Conservation (phyloP, 2,113 vertebrate species). For the Tragulus kanchil region DNA sequence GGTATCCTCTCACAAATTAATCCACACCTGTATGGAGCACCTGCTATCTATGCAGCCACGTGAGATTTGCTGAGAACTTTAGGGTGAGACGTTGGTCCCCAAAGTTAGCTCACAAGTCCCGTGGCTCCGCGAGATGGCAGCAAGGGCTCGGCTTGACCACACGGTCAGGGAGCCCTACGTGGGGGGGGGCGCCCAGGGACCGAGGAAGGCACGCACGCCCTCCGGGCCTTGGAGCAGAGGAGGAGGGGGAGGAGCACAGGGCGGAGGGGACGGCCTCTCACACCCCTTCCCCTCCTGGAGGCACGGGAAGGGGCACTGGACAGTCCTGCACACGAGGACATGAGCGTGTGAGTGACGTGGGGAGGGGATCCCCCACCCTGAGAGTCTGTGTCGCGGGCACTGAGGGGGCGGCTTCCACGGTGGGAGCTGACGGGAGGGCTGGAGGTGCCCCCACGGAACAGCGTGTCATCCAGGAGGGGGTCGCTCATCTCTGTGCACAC, state of each 20-base stretch:
- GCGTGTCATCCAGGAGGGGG: fast-evolving
- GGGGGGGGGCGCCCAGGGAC: not conserved
- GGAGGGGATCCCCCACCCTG: no score
- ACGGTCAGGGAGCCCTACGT: fast-evolving
- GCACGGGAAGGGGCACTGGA: fast-evolving
- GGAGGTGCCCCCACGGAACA: fast-evolving
- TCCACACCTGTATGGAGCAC: not conserved
- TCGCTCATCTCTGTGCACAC: fast-evolving
- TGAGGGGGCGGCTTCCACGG: no score
- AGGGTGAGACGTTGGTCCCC: no score
- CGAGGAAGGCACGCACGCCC: not conserved
- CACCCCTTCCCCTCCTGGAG: fast-evolving
- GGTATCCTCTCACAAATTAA: not conserved
- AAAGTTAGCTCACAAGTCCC: no score
- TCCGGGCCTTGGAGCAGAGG: not conserved
- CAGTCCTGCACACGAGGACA: not conserved
- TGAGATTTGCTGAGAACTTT: not conserved
- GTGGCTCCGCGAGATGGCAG: fast-evolving
- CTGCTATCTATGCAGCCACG: not conserved
- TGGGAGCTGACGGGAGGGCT: not conserved
- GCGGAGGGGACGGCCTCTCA: fast-evolving
- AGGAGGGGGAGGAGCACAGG: not conserved
- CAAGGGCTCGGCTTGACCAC: not conserved
- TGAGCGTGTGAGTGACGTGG: fast-evolving
- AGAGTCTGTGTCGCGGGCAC: not conserved